Base-by-base conservation (phyloP, 2,797 vertebrate genomes). In the Enteromius treurensis region DNA sequence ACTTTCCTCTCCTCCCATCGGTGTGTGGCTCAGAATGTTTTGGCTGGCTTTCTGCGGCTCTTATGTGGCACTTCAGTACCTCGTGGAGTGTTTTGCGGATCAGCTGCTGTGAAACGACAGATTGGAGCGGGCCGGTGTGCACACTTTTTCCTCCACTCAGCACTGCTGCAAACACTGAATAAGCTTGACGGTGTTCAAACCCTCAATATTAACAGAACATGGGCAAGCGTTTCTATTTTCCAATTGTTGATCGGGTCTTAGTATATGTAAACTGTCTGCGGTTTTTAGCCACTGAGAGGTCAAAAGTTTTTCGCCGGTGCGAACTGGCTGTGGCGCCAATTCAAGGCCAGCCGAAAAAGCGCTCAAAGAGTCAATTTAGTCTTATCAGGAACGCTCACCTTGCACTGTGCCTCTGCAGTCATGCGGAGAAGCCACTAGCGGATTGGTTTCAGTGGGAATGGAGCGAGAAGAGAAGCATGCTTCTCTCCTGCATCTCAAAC, bases 331-430 rank as follows among this genome's bases (percentile, higher is more conserved):
- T n/a, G 49, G 17, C 47, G 0, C 45, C 51, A 51, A 49, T 60
- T 55, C 53, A 62, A 60, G 53, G 21, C 37, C 29, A 60, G 55
- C 13, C 1, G 1, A 78, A 47, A 70, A 37, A 17, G 9, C 0
- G 13, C 23, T 79, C 62, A 77, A 62, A 67, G 62, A 78, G 82
- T 83, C 65, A 70, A 49, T 83, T 83, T 69, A 64, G 55, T 37
- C 65, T 83, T 78, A 83, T 83, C 82, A 71, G 75, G 29, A 42
- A 49, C 0, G 67, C 53, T 83, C 75, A 83, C 62, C 75, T 83
- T 83, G 82, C 51, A 71, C 82, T 78, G 51, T 21, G 37, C 1
- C 17, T 68, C 73, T 68, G 73, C 73, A 77, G 65, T 68, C 82
- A 83, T 70, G 82, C 29, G 55, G 15, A 78, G 42, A 78, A 83